Evolutionary conservation across 1,140 invertebrate genomes (phyloP).

Genomic region (Trichogramma pretiosum): DNA sequence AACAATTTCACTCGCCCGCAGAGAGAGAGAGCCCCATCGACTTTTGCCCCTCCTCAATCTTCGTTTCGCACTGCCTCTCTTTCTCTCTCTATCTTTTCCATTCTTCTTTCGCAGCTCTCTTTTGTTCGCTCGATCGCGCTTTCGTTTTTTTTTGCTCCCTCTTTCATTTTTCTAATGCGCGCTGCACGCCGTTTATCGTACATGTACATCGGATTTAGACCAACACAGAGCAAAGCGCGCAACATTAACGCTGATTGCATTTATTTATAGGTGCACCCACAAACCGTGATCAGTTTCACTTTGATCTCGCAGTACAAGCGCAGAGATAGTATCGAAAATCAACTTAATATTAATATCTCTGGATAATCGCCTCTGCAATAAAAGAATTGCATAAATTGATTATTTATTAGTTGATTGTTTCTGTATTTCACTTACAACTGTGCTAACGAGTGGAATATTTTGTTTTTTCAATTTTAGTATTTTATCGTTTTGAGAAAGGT

Average conservation of each 20-base stretch:
- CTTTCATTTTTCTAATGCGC: background rate
- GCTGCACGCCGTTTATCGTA: background rate
- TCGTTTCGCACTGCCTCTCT: background rate
- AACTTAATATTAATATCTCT: background rate
- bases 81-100: background rate
- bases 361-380: background rate
- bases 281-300: background rate
- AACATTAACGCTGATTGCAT: background rate
- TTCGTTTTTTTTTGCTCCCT: background rate
- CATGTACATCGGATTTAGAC: background rate
- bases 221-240: background rate
- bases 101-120: background rate
- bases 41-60: background rate
- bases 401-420: background rate
- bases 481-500: no score
- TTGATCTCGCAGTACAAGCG: background rate
- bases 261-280: background rate
- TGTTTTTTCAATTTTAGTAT: no score
- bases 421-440: background rate
- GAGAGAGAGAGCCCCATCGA: background rate
- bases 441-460: background rate
- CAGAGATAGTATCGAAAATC: background rate
- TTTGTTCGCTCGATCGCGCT: background rate
- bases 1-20: slow-evolving; percentile 16
- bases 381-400: background rate